Evolutionary conservation across 2,888 invertebrate genomes (phyloP), one percentile per base, ranked within the genome.

Genomic region (Hypselothyrea guttata): DNA sequence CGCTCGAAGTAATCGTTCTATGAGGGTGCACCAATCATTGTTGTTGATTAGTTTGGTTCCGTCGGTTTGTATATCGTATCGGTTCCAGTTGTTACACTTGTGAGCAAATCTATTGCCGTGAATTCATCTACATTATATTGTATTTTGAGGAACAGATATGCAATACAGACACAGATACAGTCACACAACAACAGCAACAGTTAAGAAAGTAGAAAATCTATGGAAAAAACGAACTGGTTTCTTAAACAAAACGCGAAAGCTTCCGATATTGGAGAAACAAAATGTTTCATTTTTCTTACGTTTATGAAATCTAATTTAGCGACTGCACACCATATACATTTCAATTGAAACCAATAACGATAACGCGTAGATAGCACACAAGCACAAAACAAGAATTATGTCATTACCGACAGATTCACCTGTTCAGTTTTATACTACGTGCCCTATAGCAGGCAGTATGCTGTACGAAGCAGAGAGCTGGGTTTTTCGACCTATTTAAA

Each of bases 51-150:
- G 59, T 63, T 69, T 52, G 65, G 68, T 82, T 75, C 75, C 75
- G 75, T 79, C 79, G 15, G 34, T 27, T 37, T 67, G 31, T 40
- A n/a, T 28, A 27, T 37, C 30, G 22, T 22, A 44, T 3, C 28
- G 47, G 41, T 42, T 46, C 33, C 22, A 58, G 64, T 67, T 60
- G 65, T 59, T 47, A 65, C 71, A 76, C 75, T 83, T 82, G 79
- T 77, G 75, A 82, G 74, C 74, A 64, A 63, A 53, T 73, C 71
- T 74, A 71, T 74, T 70, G 76, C 61, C 56, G 56, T 53, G 42
- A 56, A 57, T 48, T 54, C 31, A 31, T 53, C 41, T 31, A 41
- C 48, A 47, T 70, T 42, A n/a, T n/a, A n/a, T n/a, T 34, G 18
- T 55, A 28, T 52, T 70, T 70, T 79, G 61, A 84, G 84, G 78